phyloP scores from a whole-genome alignment of 2,113 vertebrate genomes.

The Promerops cafer region DNA sequence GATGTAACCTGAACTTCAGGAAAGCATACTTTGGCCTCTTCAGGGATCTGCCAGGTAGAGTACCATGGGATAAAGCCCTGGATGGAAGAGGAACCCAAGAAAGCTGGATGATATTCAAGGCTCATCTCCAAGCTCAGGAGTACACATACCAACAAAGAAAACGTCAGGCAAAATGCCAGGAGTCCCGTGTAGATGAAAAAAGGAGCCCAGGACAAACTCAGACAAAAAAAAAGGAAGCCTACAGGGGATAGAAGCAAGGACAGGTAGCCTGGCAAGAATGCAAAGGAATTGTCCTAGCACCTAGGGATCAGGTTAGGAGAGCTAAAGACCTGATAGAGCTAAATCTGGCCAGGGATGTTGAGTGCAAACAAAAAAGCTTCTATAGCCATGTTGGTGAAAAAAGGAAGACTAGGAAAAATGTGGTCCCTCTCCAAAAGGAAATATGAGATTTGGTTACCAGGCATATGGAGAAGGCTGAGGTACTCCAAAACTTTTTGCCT shows the following conservation, averaged over 20 bases:
- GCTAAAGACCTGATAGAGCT: neutral
- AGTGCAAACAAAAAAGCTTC: neutral
- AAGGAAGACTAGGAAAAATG: neutral
- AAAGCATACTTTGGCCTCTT: neutral
- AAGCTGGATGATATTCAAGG: neutral
- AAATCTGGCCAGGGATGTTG: neutral
- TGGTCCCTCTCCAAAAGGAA: neutral
- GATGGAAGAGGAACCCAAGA: neutral
- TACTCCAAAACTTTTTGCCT: neutral
- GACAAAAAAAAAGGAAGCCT: neutral
- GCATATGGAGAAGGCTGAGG: neutral
- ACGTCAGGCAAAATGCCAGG: neutral
- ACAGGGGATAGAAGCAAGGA: neutral
- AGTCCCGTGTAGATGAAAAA: neutral
- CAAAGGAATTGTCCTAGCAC: neutral
- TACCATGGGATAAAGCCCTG: neutral
- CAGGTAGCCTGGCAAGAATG: neutral
- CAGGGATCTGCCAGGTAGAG: neutral
- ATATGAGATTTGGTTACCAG: neutral
- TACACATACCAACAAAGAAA: rapidly evolving
- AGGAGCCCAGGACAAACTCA: neutral
- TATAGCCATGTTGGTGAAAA: neutral
- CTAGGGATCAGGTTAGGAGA: neutral
- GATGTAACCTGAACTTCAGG: neutral
- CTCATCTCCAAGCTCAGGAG: neutral